phyloP scores from a whole-genome alignment of 2,888 invertebrate species.

The Callyntrura guangdongensis region DNA sequence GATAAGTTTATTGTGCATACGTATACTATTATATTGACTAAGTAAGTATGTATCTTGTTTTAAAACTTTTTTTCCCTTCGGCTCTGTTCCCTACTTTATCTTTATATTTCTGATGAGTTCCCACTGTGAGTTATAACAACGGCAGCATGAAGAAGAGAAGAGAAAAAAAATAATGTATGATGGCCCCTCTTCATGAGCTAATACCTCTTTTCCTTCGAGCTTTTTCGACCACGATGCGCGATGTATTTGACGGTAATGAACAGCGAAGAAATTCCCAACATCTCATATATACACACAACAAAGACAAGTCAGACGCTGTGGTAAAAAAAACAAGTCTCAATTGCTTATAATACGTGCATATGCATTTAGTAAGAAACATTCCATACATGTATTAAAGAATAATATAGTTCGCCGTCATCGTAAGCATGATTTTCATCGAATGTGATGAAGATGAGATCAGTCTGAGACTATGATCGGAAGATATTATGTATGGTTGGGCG shows the following conservation, averaged over 20 bases:
- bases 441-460: slow-evolving; percentile 17
- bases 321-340: slow-evolving; percentile 70
- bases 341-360: slow-evolving; percentile 43
- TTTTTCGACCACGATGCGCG: slow-evolving; percentile 61
- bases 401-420: not conserved
- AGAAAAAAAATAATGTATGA: slow-evolving; percentile 72
- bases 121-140: slow-evolving; percentile 75
- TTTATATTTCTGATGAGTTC: slow-evolving; percentile 75
- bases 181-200: slow-evolving; percentile 65
- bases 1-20: slow-evolving; percentile 70
- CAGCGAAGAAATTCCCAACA: slow-evolving; percentile 78
- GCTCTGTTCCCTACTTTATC: slow-evolving; percentile 77
- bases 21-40: not conserved
- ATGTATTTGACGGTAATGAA: slow-evolving; percentile 74
- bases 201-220: slow-evolving; percentile 22
- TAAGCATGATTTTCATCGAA: slow-evolving; percentile 30
- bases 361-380: slow-evolving; percentile 62
- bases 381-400: slow-evolving; percentile 53
- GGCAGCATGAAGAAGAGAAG: slow-evolving; percentile 51
- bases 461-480: not conserved
- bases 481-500: not conserved
- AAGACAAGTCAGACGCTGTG: slow-evolving; percentile 45
- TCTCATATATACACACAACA: slow-evolving; percentile 72
- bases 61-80: slow-evolving; percentile 71
- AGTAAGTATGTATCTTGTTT: slow-evolving; percentile 60